Evolutionary conservation across 1,140 invertebrate genomes (phyloP).

Genomic region (Telenomus remus): DNA sequence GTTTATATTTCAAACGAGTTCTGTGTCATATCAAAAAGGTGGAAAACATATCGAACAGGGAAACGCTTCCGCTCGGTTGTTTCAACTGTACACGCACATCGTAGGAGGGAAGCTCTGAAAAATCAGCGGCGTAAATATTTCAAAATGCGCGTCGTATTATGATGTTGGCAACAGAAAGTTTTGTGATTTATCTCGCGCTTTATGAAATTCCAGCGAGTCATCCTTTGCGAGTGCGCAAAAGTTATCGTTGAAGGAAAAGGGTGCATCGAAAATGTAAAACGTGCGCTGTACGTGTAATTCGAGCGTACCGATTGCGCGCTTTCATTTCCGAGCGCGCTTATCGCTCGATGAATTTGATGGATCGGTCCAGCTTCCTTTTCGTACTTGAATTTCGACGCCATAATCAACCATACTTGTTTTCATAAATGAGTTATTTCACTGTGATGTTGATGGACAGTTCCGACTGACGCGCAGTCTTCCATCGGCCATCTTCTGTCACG

Average conservation of each 20-base stretch:
- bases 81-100: constrained; percentile 4
- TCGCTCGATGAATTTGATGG: constrained; percentile 18
- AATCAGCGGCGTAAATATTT: constrained; percentile 28
- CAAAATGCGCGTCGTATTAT: constrained; percentile 35
- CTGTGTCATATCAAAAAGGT: not conserved
- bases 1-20: too few relatives aligned
- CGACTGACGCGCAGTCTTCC: not conserved
- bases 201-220: constrained; percentile 41
- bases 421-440: constrained; percentile 20
- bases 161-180: constrained; percentile 34
- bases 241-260: constrained; percentile 35
- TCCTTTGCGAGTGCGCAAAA: constrained; percentile 19
- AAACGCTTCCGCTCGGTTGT: constrained; percentile 10
- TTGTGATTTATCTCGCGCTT: constrained; percentile 42
- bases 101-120: constrained; percentile 24
- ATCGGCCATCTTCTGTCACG: too few relatives aligned
- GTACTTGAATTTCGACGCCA: constrained; percentile 26
- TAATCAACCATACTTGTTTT: constrained; percentile 37
- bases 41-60: not conserved
- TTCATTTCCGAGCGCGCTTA: constrained; percentile 31
- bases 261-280: constrained; percentile 40
- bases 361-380: constrained; percentile 10
- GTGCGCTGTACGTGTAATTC: constrained; percentile 23
- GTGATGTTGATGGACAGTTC: constrained; percentile 16
- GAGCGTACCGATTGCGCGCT: constrained; percentile 29